Evolutionary conservation across 2,888 invertebrate genomes (phyloP).

Genomic region (Julus scanicus): DNA sequence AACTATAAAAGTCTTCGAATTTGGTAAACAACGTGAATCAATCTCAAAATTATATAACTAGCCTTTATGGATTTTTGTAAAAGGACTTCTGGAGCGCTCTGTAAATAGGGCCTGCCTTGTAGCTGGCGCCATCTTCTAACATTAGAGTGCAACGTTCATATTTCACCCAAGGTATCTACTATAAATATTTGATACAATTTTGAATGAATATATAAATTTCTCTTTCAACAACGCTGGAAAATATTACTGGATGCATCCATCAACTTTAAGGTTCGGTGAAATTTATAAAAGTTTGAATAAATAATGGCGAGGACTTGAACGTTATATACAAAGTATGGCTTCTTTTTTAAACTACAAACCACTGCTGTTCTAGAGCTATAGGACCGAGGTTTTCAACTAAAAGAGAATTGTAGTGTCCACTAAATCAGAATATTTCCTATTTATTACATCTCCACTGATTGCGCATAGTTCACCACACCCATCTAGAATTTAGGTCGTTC

Average conservation of each 20-base stretch:
- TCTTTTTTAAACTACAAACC: background rate
- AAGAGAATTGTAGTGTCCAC: background rate
- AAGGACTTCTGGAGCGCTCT: background rate
- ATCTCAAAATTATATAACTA: no score
- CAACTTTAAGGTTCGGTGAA: background rate
- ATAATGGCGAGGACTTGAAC: background rate
- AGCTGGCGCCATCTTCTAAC: background rate
- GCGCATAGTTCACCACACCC: background rate
- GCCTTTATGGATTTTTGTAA: no score
- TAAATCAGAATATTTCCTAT: background rate
- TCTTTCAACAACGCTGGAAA: background rate
- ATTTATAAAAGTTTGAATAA: background rate
- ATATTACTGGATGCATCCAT: background rate
- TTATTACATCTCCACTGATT: background rate
- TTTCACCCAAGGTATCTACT: background rate
- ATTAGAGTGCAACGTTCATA: background rate
- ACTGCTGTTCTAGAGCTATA: background rate
- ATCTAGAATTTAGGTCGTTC: no score
- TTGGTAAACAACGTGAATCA: no score
- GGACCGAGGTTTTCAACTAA: background rate
- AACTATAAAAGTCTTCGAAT: no score
- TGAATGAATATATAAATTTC: background rate
- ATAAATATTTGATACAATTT: background rate
- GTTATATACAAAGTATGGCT: background rate
- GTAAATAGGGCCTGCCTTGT: background rate